These are phyloP conservation scores for Plectropomus leopardus DNA, from an alignment of 2,113 vertebrate genomes.

Conservation along the genomic window DNA sequence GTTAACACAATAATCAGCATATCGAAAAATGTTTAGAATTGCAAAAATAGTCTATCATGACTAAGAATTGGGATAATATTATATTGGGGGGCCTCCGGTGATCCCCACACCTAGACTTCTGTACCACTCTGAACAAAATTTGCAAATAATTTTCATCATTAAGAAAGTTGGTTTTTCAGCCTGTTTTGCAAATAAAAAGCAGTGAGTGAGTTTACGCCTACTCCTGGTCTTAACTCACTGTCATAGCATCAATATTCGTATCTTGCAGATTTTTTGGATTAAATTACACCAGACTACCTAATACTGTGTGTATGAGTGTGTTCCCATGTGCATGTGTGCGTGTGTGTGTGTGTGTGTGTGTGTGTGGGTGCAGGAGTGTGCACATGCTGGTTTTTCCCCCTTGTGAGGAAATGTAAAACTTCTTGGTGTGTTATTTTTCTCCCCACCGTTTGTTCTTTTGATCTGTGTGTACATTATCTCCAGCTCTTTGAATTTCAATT, in stretches of 20 bases:
- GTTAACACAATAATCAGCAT: too few species aligned
- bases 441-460: conserved; percentile 88
- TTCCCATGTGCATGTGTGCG: neutral
- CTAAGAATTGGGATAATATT: too few species aligned
- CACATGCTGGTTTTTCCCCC: conserved; percentile 51
- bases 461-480: conserved; percentile 89
- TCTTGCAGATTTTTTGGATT: conserved; percentile 37
- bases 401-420: conserved; percentile 85
- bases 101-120: too few species aligned
- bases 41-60: too few species aligned
- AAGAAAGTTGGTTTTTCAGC: too few species aligned
- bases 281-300: conserved; percentile 42
- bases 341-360: neutral
- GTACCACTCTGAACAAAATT: conserved; percentile 5
- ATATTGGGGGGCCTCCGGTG: too few species aligned
- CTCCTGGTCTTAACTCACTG: conserved; percentile 17
- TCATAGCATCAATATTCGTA: conserved; percentile 15
- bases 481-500: conserved; percentile 88
- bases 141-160: neutral
- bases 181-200: neutral
- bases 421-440: conserved; percentile 84
- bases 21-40: too few species aligned
- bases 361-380: conserved; percentile 31
- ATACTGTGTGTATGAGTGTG: conserved; percentile 29
- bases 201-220: neutral